Conservation (phyloP, 2,797 vertebrate genomes). For the Sebastes minor region DNA sequence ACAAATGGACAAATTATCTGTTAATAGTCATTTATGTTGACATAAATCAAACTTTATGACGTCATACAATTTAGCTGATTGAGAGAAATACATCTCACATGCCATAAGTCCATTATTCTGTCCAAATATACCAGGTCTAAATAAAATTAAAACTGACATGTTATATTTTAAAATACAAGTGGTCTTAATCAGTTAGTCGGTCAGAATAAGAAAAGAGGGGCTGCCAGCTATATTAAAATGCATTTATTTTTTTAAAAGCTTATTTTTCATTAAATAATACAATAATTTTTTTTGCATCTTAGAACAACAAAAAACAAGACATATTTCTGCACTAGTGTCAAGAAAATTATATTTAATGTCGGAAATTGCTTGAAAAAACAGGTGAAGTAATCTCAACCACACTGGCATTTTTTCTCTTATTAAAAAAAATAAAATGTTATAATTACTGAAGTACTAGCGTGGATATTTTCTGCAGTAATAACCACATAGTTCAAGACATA, state of each 20-base stretch:
- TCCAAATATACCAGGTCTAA: no score
- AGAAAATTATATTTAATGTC: not conserved
- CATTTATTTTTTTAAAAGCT: no score
- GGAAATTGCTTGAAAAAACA: not conserved
- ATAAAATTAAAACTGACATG: no score
- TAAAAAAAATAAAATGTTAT: not conserved
- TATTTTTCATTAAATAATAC: not conserved
- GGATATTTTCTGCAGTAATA: not conserved
- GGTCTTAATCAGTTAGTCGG: rapidly evolving
- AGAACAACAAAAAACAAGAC: not conserved
- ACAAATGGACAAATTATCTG: no score
- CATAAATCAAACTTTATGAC: no score
- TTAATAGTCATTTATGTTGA: rapidly evolving
- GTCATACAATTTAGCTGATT: no score
- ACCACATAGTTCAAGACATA: no score
- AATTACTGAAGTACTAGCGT: not conserved
- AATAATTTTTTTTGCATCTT: not conserved
- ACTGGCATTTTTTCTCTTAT: not conserved
- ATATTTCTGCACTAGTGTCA: not conserved
- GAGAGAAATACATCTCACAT: no score
- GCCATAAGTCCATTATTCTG: no score
- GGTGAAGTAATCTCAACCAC: not conserved
- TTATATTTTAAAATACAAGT: no score
- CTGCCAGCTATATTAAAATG: no score
- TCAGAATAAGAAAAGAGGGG: no score